Conservation (phyloP, 2,797 vertebrate species). For the Mionectes olivaceus region DNA sequence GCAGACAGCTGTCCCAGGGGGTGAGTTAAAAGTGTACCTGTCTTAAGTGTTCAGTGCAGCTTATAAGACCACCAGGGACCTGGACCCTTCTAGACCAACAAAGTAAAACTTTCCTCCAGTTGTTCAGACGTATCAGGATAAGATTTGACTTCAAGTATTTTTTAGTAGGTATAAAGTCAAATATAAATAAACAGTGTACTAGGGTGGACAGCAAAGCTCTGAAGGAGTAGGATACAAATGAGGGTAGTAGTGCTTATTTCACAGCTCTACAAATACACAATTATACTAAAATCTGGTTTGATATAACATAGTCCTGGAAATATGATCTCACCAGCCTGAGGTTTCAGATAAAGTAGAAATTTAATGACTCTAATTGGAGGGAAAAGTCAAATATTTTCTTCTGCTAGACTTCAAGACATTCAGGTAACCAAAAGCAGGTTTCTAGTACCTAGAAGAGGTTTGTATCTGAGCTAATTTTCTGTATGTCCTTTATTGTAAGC, state of each 20-base stretch:
- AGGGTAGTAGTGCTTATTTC: background rate
- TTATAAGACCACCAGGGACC: background rate
- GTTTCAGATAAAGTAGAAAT: background rate
- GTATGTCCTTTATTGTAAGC: background rate
- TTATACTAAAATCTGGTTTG: background rate
- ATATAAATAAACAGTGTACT: background rate
- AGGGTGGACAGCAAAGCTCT: background rate
- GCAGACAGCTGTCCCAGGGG: background rate
- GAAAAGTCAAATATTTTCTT: background rate
- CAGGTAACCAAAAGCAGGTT: background rate
- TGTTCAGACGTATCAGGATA: background rate
- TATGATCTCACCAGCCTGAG: background rate
- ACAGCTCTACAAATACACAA: background rate
- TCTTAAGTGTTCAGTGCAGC: background rate
- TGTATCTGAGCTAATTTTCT: background rate
- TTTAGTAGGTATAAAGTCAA: background rate
- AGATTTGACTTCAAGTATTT: background rate
- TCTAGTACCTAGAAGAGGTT: background rate
- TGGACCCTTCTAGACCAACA: background rate
- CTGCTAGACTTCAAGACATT: background rate
- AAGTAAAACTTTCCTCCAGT: background rate
- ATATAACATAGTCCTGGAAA: background rate
- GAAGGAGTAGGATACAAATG: background rate
- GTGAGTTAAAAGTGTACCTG: background rate
- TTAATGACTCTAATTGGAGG: background rate